Evolutionary conservation across 1,140 invertebrate genomes (phyloP), one percentile per base, ranked within the genome.

Genomic region (Metopolophium dirhodum): DNA sequence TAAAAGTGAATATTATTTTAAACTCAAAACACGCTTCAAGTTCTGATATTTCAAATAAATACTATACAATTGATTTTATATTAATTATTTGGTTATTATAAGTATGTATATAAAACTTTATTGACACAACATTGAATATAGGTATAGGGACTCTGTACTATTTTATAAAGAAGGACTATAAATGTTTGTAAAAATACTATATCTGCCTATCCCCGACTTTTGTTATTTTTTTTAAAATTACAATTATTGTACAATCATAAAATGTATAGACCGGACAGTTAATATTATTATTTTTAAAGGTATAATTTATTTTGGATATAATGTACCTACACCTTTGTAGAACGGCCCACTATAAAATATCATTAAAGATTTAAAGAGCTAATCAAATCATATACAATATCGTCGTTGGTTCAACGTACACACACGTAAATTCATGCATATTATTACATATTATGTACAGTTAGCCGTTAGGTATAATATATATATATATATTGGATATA

Each of bases 341-440:
- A 90, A 90, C 87, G 9, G 51, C 22, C 51, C 37, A 26, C 89
- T n/a, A 61, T 68, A 26, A n/a, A 68, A n/a, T 45, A 68, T 90
- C 89, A 45, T 90, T 90, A 45, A 90, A 45, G 3, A 41, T 61
- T 57, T 90, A 26, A 37, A 30, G 26, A 45, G 0, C n/a, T 11
- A 9, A 9, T 37, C 26, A 93, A 86, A 86, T 57, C 49, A 8
- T 86, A 57, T 7, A 35, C 37, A 45, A 90, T 57, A 47, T 57
- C 26, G 41, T 41, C 26, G 57, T 90, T 68, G 41, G 89, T 90
- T 35, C 49, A 83, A 54, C 18, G 20, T 49, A 83, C 26, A 23
- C 35, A 57, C 9, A 91, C 23, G 86, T 93, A 86, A 93, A 93
- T 93, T 26, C 26, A 83, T 86, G 37, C 37, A 51, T 86, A 54